A percentile compares a stretch with the other conserved stretches of the same genome.
phyloP scores from a whole-genome alignment of 2,888 invertebrate species.

The Scaptomyza caliginosa region DNA sequence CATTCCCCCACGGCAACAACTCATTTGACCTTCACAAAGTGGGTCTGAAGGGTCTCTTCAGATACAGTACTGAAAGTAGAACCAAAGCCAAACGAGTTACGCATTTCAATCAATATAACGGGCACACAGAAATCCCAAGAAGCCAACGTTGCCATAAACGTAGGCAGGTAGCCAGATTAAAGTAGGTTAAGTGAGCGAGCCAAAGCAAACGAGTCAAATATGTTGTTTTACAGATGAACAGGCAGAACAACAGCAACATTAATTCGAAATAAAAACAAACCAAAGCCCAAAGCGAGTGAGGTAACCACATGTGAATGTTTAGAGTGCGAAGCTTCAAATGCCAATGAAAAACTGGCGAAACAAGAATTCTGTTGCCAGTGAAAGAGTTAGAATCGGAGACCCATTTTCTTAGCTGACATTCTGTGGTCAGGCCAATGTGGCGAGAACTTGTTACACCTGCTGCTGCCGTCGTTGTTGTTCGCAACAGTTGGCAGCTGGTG shows the following conservation, averaged over 20 bases:
- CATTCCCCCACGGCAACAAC: constrained; percentile 22
- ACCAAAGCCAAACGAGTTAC: constrained; percentile 71
- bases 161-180: constrained; percentile 58
- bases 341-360: constrained; percentile 57
- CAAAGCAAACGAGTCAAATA: constrained; percentile 56
- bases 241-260: constrained; percentile 31
- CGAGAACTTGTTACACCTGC: constrained; percentile 80
- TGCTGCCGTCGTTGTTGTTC: constrained; percentile 17
- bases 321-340: constrained; percentile 15
- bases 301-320: constrained; percentile 69
- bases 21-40: constrained; percentile 66
- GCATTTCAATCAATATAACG: constrained; percentile 79
- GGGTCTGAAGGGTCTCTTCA: constrained; percentile 61
- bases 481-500: constrained; percentile 17
- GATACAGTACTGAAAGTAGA: constrained; percentile 61
- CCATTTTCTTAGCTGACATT: constrained; percentile 73
- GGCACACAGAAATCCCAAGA: constrained; percentile 32
- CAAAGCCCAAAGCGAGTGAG: constrained; percentile 66
- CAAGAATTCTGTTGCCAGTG: constrained; percentile 39
- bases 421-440: constrained; percentile 63
- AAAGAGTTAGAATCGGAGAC: constrained; percentile 56
- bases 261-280: constrained; percentile 67
- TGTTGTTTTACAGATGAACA: constrained; percentile 58
- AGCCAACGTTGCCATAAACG: constrained; percentile 19
- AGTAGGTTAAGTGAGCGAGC: constrained; percentile 76